These are phyloP conservation scores for Otolemur crassicaudatus DNA, from an alignment of 2,797 vertebrate species.

Conservation along the genomic window DNA sequence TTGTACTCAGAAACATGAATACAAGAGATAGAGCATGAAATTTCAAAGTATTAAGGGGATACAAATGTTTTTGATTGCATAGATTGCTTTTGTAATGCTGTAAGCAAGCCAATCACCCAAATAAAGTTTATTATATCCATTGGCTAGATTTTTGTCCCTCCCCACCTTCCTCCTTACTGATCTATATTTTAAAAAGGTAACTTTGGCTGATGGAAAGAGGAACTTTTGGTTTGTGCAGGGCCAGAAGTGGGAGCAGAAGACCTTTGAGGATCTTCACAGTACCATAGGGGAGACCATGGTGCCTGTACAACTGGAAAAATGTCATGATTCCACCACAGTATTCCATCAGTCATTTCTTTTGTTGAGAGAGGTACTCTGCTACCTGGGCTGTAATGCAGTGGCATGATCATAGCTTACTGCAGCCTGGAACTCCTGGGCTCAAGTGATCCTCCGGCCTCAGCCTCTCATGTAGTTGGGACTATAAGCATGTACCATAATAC, in stretches of 20 bases:
- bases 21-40: too few species aligned
- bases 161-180: background rate
- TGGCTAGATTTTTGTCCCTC: too few species aligned
- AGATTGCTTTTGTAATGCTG: too few species aligned
- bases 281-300: background rate
- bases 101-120: too few species aligned
- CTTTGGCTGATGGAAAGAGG: background rate
- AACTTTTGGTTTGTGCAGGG: background rate
- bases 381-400: background rate
- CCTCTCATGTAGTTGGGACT: background rate
- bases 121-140: too few species aligned
- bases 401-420: too few species aligned
- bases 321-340: background rate
- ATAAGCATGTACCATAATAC: background rate
- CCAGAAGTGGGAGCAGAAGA: background rate
- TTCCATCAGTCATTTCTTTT: background rate
- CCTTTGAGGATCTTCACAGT: background rate
- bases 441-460: background rate
- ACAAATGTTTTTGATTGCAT: too few species aligned
- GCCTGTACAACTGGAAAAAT: accelerated
- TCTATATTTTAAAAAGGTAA: constrained; percentile 6
- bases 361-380: background rate
- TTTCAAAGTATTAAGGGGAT: too few species aligned
- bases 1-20: too few species aligned
- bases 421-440: background rate